Base-by-base conservation (phyloP, 1,140 invertebrate species). In the Drosophila pruinosa region DNA sequence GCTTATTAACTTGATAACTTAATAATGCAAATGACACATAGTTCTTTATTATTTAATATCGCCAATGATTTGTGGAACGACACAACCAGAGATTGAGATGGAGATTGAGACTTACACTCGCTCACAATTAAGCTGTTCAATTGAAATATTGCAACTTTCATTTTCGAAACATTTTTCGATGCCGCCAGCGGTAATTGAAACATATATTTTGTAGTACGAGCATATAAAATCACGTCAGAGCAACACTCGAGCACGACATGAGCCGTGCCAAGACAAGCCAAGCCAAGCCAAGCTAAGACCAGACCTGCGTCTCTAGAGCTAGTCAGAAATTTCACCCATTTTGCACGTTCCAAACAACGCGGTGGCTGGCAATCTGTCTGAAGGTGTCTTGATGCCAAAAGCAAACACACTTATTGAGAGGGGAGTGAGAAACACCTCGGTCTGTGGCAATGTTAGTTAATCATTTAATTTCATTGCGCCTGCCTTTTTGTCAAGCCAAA, bases 391-490 rank as follows among this genome's bases (percentile, higher is more conserved):
- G 41, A 54, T 39, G 38, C 28, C 28, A 41, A 50, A 28, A 47
- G 39, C 14, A 69, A 34, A 43, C 38, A 45, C 21, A 19, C 12
- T 3, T 38, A n/a, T 0, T 0, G n/a, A 6, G 10, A 15, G 8
- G 17, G 17, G 12, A 22, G 19, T 19, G 17, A 58, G 21, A 34
- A 12, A 39, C 21, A 48, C 43, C 31, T 41, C 36, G 14, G 45
- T 48, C 28, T 31, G 10, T n/a, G 59, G 59, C 67, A 31, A 70
- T 70, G 83, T 88, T 88, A 82, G 82, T 88, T 88, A 88, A 88
- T 88, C 82, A 89, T 88, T 88, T 88, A 76, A 88, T 88, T 86
- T 76, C 75, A 88, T 88, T 83, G 75, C 62, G 54, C 48, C 67
- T 47, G 59, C 50, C 64, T 85, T 86, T 86, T 86, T 86, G 73